Base-by-base conservation (phyloP, 2,797 vertebrate genomes). In the Pangasius sanitwongsei region DNA sequence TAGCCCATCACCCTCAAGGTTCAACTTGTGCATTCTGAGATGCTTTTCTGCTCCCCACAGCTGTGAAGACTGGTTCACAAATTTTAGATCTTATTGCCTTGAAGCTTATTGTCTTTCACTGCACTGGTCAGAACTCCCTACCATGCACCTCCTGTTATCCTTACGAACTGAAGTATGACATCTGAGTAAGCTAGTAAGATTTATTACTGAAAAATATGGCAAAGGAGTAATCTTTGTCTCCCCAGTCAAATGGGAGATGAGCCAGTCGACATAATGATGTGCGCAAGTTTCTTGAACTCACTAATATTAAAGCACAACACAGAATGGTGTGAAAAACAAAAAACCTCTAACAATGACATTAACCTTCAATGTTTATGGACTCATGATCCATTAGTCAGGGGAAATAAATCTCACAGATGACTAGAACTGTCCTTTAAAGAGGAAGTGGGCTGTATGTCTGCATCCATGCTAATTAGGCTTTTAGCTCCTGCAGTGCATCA, bases 371-470 rank as follows among this genome's bases (percentile, higher is more conserved):
- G n/a, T 85, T 67, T 84, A 84, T 53, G 15, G 83, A 67, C 63
- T 69, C 44, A 13, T 53, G 63, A 53, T 69, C 44, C 34, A 87
- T 82, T 87, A 82, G 77, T 55, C 50, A 41, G 48, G 50, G 65
- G 78, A 87, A 83, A 53, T 83, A 83, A 83, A 87, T 82, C 77
- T 69, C 31, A 41, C 48, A 67, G 31, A 55, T 74, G 70, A 69
- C 20, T 55, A 23, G 20, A 69, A 57, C 78, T 55, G 37, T 87
- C 50, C 34, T 72, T 87, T 82, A 59, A 59, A 41, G 53, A 72
- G 78, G 77, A 83, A 83, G 77, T 72, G 65, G 65, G 50, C 16
- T 87, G 61, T 67, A 70, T 25, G 50, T 81, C 18, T 72, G 67
- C 82, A 83, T 18, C 55, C 37, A 50, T 83, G 41, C 41, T 50